These are phyloP conservation scores for Trichonephila clavipes DNA, from an alignment of 1,140 invertebrate species.

Conservation along the genomic window DNA sequence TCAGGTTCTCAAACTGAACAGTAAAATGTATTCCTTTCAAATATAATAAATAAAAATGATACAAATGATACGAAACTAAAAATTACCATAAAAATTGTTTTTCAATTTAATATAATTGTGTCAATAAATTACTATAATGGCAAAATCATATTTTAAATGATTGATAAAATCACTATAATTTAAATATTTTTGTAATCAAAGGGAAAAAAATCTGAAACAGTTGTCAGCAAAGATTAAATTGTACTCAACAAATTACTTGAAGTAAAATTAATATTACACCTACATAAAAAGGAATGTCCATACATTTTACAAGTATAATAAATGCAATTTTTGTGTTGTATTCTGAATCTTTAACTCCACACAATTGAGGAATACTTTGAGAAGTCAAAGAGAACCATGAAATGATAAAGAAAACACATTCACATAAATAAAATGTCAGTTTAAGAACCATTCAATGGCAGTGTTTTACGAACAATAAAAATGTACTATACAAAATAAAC, in stretches of 20 bases:
- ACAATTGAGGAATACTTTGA: constrained; percentile 6
- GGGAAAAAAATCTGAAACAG: not conserved
- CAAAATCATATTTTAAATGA: too few species aligned
- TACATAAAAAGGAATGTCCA: constrained; percentile 17
- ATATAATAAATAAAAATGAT: constrained; percentile 27
- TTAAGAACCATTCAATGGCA: constrained; percentile 69
- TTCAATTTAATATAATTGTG: not conserved
- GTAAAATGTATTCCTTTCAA: not conserved
- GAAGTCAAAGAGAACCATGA: constrained; percentile 1
- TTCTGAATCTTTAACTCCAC: not conserved
- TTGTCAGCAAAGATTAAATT: not conserved
- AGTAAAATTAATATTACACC: not conserved
- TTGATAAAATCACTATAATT: too few species aligned
- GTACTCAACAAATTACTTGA: not conserved
- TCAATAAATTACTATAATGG: not conserved
- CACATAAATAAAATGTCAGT: constrained; percentile 44
- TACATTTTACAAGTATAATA: not conserved
- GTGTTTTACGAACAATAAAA: constrained; percentile 64
- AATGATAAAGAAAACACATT: constrained; percentile 6
- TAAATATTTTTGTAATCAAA: not conserved
- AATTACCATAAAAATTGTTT: not conserved
- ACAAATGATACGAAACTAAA: not conserved
- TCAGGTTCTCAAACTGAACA: constrained; percentile 36
- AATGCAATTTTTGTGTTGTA: constrained; percentile 23
- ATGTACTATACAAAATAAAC: constrained; percentile 64